A percentile compares a stretch with the other conserved stretches of the same genome.
These are phyloP conservation scores for Indicator maculatus DNA, from an alignment of 2,113 vertebrate species.

Conservation along the genomic window DNA sequence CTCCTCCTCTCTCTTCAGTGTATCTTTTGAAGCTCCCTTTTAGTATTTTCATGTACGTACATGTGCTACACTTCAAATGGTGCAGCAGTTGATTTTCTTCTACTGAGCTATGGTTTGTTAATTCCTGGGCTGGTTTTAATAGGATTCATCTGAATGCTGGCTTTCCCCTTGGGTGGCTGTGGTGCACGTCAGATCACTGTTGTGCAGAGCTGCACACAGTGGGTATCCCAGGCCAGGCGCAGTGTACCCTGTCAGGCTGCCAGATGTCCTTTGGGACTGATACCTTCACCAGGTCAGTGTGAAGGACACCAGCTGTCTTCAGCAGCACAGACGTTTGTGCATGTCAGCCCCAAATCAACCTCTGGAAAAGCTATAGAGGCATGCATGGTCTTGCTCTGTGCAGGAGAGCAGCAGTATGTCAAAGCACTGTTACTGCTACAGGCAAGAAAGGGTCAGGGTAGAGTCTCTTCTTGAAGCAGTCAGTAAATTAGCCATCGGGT, in stretches of 20 bases:
- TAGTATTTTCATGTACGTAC: constrained; percentile 63
- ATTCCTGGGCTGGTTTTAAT: constrained; percentile 43
- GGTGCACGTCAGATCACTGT: fast-evolving
- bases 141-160: constrained; percentile 6
- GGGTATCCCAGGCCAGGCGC: background rate
- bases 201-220: fast-evolving
- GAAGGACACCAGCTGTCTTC: background rate
- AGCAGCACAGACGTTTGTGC: background rate
- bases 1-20: background rate
- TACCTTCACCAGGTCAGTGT: background rate
- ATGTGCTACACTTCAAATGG: constrained; percentile 42
- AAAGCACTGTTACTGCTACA: background rate
- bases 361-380: background rate
- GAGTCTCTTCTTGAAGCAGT: background rate
- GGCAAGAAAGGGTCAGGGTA: background rate
- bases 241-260: background rate
- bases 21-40: constrained; percentile 58
- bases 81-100: constrained; percentile 43
- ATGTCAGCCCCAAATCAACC: background rate
- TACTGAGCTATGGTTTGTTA: constrained; percentile 37
- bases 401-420: background rate
- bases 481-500: background rate
- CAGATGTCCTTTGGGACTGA: fast-evolving
- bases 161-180: background rate
- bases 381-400: background rate